phyloP scores from a whole-genome alignment of 2,113 vertebrate genomes.

The Phrynocephalus versicolor region DNA sequence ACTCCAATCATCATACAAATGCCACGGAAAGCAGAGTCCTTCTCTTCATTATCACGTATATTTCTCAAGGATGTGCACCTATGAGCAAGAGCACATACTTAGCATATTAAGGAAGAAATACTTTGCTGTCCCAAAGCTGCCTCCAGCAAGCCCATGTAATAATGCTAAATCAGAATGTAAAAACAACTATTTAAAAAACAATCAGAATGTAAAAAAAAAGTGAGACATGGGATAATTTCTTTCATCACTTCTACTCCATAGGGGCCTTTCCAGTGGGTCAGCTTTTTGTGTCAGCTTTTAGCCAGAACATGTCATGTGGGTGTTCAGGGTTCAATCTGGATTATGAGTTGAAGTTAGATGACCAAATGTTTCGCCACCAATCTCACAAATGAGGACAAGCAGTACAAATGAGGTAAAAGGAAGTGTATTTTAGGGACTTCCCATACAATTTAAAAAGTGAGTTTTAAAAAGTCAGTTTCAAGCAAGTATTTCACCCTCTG shows the following conservation, averaged over 20 bases:
- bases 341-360: not conserved
- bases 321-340: not conserved
- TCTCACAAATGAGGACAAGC: not conserved
- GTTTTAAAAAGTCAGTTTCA: not conserved
- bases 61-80: conserved; percentile 93
- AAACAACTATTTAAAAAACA: not conserved
- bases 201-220: not conserved
- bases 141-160: not conserved
- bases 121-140: no score
- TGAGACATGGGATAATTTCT: not conserved
- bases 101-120: not conserved
- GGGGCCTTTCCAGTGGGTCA: not conserved
- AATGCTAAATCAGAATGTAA: not conserved
- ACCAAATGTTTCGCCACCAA: not conserved
- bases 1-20: conserved; percentile 97
- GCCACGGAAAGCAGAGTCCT: conserved; percentile 92
- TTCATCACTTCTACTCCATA: not conserved
- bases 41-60: conserved; percentile 95
- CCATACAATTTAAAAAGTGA: not conserved
- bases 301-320: not conserved
- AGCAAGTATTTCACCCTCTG: not conserved
- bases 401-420: not conserved
- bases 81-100: not conserved
- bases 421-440: not conserved
- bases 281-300: not conserved